Base-by-base conservation (phyloP, 2,888 invertebrate genomes). In the Lycaena phlaeas region DNA sequence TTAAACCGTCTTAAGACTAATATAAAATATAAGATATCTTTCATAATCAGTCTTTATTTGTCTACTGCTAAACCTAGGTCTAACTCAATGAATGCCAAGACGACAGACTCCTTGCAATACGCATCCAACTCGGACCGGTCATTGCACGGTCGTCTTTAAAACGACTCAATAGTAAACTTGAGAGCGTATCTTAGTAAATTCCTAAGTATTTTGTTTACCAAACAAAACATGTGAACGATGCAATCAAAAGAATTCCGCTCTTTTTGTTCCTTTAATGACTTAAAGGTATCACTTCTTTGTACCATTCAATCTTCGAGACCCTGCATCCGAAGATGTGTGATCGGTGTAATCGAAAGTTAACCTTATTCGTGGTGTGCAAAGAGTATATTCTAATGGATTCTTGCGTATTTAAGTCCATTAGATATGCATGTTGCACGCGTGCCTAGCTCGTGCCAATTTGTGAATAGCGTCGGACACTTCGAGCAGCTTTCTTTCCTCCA, bases 391-490 rank as follows among this genome's bases (percentile, higher is more conserved):
- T 25, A 14, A 40, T 53, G 36, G n/a, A 11, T 5, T 6, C 12
- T 10, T 27, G 30, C 27, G 43, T 25, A 39, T 51, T 58, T 70
- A 52, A 36, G 54, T 34, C 54, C 25, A 64, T 70, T 42, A 44
- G 43, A 28, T 42, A 47, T 48, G 51, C 42, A 27, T 45, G 45
- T 30, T 44, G 49, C 62, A 67, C 77, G 79, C 77, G 79, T 79
- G 81, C 68, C 72, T 66, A 70, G 78, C 79, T 81, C 81, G 81
- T 81, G 79, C 78, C 79, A 81, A 82, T 79, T 81, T 81, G 82
- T 78, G 78, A 75, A 76, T 75, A 78, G 73, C 74, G 69, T 70
- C 74, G 76, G 75, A 73, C 75, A 78, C 76, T 73, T 57, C 64
- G 61, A 68, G 73, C 74, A 68, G 76, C 79, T 81, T 81, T 81